Conservation (phyloP, 2,113 vertebrate species). For the Pseudolaguvia tuberculata region DNA sequence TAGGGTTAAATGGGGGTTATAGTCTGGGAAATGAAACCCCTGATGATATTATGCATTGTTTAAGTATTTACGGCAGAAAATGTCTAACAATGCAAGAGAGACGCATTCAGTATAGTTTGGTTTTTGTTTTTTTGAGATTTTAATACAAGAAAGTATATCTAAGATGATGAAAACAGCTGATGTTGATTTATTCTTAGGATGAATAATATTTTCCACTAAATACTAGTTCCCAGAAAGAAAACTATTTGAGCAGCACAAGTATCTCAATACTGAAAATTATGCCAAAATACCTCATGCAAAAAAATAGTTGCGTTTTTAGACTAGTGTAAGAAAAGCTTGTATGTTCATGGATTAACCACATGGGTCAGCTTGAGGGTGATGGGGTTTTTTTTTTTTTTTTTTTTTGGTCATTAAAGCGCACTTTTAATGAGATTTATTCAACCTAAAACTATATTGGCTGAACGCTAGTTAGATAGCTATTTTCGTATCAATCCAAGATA, state of each 20-base stretch:
- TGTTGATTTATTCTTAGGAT: neutral
- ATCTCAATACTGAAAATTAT: neutral
- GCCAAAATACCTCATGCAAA: constrained; percentile 10
- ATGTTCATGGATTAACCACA: neutral
- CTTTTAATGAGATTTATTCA: neutral
- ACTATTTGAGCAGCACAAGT: neutral
- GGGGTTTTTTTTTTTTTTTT: no score
- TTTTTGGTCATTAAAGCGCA: constrained; percentile 18
- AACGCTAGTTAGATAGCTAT: neutral
- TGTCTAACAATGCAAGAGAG: neutral
- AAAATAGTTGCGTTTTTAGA: neutral
- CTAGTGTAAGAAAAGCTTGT: neutral
- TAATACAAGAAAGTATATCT: constrained; percentile 11
- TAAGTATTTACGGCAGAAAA: neutral
- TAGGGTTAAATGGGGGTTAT: neutral
- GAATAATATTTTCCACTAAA: neutral
- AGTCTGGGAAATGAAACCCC: neutral
- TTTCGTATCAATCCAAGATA: neutral
- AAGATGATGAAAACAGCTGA: neutral
- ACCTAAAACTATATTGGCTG: neutral
- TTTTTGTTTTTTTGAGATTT: constrained; percentile 7
- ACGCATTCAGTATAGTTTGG: neutral
- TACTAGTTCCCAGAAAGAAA: neutral
- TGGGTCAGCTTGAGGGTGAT: neutral
- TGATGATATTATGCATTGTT: neutral